Percentiles rank a stretch among this genome's conserved stretches.
These are phyloP conservation scores for Pilophorus perplexus DNA, from an alignment of 2,888 invertebrate species.

Conservation along the genomic window DNA sequence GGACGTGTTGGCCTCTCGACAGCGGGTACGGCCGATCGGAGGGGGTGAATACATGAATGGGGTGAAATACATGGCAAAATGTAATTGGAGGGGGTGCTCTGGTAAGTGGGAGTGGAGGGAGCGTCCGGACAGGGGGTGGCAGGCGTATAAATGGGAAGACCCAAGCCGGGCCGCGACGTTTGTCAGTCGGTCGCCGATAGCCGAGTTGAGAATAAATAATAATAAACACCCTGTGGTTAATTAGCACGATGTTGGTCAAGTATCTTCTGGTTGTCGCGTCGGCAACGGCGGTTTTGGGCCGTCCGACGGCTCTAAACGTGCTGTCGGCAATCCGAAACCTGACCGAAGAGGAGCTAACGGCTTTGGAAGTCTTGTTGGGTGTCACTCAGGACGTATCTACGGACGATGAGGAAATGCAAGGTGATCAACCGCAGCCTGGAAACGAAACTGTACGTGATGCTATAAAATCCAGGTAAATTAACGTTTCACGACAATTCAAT, in stretches of 20 bases:
- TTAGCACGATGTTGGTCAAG: slow-evolving; percentile 5
- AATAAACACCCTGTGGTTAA: no score
- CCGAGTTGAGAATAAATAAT: not conserved
- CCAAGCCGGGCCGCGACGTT: slow-evolving; percentile 30
- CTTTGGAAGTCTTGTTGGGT: slow-evolving; percentile 27
- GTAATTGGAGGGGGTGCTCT: not conserved
- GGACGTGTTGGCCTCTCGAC: no score
- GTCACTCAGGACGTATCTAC: not conserved
- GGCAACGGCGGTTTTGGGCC: slow-evolving; percentile 15
- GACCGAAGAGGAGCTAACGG: slow-evolving; percentile 30
- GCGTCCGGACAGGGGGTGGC: slow-evolving; percentile 19
- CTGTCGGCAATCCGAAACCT: slow-evolving; percentile 22
- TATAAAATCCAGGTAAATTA: slow-evolving; percentile 28
- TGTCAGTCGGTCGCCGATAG: slow-evolving; percentile 24
- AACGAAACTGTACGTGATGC: slow-evolving; percentile 36
- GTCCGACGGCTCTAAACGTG: slow-evolving; percentile 26
- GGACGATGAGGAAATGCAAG: slow-evolving; percentile 42
- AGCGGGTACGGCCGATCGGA: no score
- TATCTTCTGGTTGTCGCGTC: slow-evolving; percentile 16
- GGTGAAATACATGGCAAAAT: no score
- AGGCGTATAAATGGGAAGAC: slow-evolving; percentile 32
- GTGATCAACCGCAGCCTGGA: slow-evolving; percentile 36
- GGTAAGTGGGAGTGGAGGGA: slow-evolving; percentile 7
- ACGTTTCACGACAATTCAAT: no score
- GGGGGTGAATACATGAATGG: no score